Conservation (phyloP, 1,140 invertebrate species). For the Glossosoma conforme region DNA sequence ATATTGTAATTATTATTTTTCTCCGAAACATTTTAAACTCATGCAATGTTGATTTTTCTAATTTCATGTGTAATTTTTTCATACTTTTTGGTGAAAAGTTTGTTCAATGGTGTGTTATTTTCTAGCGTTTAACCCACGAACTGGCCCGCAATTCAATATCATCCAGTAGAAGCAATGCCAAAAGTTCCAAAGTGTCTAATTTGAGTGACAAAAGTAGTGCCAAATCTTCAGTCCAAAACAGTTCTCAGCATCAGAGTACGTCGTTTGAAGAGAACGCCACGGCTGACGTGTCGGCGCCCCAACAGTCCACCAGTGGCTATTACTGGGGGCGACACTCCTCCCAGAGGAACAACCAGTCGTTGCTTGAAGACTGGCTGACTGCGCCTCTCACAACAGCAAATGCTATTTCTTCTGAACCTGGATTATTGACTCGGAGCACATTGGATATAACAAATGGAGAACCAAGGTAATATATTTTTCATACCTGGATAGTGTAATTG, state of each 20-base stretch:
- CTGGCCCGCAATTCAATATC: conserved; percentile 62
- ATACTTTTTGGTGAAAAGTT: no score
- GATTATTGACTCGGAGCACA: no score
- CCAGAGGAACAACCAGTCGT: conserved; percentile 2
- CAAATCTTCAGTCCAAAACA: conserved; percentile 38
- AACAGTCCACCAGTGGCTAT: conserved; percentile 1
- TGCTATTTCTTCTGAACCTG: no score
- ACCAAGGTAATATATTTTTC: no score
- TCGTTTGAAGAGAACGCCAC: conserved; percentile 35
- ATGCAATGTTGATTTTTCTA: neutral
- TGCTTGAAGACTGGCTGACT: no score
- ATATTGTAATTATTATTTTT: conserved; percentile 7
- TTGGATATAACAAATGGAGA: no score
- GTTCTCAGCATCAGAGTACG: conserved; percentile 33
- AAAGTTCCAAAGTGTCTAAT: conserved; percentile 25
- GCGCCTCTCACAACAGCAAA: no score
- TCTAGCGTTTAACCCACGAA: conserved; percentile 64
- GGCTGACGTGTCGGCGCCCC: conserved; percentile 11
- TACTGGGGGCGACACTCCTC: conserved; percentile 7
- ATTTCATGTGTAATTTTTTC: conserved; percentile 23
- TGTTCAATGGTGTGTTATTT: no score
- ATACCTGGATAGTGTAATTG: no score
- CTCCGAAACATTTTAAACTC: neutral
- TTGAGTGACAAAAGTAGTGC: no score
- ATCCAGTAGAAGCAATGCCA: conserved; percentile 43